A percentile compares a stretch with the other conserved stretches of the same genome.
Conservation (phyloP, 2,113 vertebrate species). For the Sardina pilchardus region DNA sequence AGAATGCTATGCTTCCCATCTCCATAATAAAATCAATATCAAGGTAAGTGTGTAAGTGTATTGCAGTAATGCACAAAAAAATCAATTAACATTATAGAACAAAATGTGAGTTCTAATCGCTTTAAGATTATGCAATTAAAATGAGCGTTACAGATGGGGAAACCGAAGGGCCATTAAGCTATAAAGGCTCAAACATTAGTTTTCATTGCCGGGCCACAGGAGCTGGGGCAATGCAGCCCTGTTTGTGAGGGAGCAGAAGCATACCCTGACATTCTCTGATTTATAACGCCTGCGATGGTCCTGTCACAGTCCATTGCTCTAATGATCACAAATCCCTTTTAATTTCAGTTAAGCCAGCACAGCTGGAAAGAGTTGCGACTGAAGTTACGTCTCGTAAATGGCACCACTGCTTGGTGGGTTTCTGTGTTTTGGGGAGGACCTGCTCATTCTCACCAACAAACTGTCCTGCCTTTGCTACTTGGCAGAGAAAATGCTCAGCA, state of each 20-base stretch:
- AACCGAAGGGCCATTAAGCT: not conserved
- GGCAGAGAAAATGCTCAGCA: not conserved
- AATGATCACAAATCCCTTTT: conserved; percentile 29
- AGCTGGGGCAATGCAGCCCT: not conserved
- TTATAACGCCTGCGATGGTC: conserved; percentile 31
- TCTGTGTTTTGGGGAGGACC: not conserved
- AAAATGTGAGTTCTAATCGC: conserved; percentile 24
- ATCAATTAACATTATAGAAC: conserved; percentile 35
- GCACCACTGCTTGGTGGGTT: not conserved
- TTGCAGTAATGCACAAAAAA: conserved; percentile 3
- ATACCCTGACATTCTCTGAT: conserved; percentile 10
- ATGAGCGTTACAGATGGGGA: conserved; percentile 1
- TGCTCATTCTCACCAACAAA: not conserved
- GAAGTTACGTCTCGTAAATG: not conserved
- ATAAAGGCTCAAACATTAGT: not conserved
- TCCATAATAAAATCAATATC: not conserved
- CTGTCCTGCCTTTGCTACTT: not conserved
- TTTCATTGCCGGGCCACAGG: not conserved
- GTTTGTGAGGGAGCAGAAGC: not conserved
- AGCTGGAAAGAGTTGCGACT: not conserved
- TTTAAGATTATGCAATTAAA: conserved; percentile 30
- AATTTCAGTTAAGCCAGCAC: conserved; percentile 24
- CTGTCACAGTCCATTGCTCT: conserved; percentile 22
- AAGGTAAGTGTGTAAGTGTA: not conserved
- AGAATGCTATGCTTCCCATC: not conserved